These are phyloP conservation scores for Epinotia brunnichana DNA, from an alignment of 2,888 invertebrate species.

Conservation along the genomic window DNA sequence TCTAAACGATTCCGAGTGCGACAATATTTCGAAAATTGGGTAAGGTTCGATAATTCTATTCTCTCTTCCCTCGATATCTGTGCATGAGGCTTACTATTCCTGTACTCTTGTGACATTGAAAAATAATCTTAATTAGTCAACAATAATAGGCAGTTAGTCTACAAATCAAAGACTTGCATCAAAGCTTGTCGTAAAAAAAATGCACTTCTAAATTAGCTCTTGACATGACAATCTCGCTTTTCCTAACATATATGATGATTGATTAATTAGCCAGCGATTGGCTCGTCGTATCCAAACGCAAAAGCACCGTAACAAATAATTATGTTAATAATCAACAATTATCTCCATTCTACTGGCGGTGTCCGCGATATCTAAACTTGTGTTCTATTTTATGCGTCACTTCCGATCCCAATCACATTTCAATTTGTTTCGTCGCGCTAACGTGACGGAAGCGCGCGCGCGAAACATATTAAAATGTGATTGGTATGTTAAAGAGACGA, in stretches of 20 bases:
- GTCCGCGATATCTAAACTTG: too few species aligned
- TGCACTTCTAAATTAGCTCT: neutral
- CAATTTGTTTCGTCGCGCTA: neutral
- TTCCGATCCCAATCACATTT: neutral
- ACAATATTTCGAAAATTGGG: neutral
- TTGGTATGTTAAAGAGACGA: neutral
- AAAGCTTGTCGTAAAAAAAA: neutral
- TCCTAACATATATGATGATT: neutral
- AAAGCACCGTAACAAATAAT: neutral
- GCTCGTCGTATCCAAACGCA: too few species aligned
- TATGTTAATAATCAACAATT: too few species aligned
- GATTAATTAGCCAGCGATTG: neutral
- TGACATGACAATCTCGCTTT: neutral
- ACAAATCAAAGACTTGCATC: neutral
- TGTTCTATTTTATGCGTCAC: neutral
- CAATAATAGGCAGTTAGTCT: neutral
- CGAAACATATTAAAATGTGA: neutral
- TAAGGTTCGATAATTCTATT: neutral
- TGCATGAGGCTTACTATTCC: conserved; percentile 5
- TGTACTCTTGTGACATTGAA: neutral
- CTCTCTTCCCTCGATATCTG: neutral
- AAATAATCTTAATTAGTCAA: too few species aligned
- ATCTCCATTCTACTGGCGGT: too few species aligned
- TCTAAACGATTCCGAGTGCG: neutral
- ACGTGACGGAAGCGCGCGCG: neutral